phyloP scores from a whole-genome alignment of 2,113 vertebrate species.

The Entelurus aequoreus region DNA sequence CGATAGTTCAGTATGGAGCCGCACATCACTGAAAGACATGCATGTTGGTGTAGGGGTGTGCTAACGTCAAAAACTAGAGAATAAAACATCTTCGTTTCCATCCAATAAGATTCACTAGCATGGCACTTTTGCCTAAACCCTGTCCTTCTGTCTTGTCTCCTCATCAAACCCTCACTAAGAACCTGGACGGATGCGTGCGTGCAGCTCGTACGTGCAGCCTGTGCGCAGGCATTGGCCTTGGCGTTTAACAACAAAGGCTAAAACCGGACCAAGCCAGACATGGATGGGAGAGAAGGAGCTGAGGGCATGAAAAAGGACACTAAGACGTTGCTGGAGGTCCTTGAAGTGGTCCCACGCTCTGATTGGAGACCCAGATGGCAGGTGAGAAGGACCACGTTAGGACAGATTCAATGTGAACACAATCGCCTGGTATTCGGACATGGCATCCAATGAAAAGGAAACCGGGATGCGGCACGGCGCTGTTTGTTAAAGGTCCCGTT shows the following conservation, averaged over 20 bases:
- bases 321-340: constrained; percentile 16
- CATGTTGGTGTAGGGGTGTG: background rate
- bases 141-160: constrained; percentile 25
- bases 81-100: constrained; percentile 41
- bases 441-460: constrained; percentile 40
- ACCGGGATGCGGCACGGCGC: constrained; percentile 24
- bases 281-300: background rate
- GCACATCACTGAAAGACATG: too few relatives aligned
- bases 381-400: background rate
- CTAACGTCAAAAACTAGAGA: background rate
- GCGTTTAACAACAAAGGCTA: constrained; percentile 36
- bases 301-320: constrained; percentile 41
- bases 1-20: too few relatives aligned
- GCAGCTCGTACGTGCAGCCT: constrained; percentile 13
- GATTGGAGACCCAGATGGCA: constrained; percentile 15
- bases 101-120: constrained; percentile 51
- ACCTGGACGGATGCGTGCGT: constrained; percentile 30
- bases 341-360: constrained; percentile 30
- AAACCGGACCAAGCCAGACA: constrained; percentile 10
- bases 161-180: constrained; percentile 28
- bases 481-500: constrained; percentile 32
- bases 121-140: constrained; percentile 32
- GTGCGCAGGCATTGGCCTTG: constrained; percentile 19
- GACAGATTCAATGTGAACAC: constrained; percentile 1
- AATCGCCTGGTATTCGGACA: constrained; percentile 6